Conservation (phyloP, 2,797 vertebrate species). For the Borostomias antarcticus region DNA sequence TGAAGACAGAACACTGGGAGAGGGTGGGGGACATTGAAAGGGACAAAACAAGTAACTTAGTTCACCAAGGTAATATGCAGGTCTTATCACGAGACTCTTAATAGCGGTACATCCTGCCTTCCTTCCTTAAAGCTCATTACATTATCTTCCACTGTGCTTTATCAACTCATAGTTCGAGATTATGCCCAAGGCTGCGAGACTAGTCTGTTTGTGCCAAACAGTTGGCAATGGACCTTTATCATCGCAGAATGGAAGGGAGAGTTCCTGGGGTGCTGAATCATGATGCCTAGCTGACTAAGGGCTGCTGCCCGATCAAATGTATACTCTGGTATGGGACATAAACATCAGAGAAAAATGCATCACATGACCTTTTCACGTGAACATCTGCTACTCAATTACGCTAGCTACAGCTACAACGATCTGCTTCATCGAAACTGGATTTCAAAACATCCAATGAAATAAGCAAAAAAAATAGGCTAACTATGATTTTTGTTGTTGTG, state of each 20-base stretch:
- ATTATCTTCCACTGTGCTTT: too few species aligned
- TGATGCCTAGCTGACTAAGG: too few species aligned
- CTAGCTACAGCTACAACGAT: too few species aligned
- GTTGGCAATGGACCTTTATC: neutral
- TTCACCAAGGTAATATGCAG: too few species aligned
- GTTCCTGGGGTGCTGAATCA: conserved; percentile 1
- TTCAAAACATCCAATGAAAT: too few species aligned
- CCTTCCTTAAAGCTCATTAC: neutral
- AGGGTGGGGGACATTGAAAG: too few species aligned
- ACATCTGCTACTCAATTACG: neutral
- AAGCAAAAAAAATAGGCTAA: too few species aligned
- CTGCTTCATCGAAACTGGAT: too few species aligned
- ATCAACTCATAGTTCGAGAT: too few species aligned
- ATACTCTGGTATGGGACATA: neutral
- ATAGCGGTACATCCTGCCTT: neutral
- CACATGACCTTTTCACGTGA: neutral
- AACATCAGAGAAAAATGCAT: neutral
- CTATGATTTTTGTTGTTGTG: too few species aligned
- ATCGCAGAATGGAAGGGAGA: neutral
- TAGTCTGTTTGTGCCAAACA: neutral
- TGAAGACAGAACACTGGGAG: neutral
- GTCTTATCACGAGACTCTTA: neutral
- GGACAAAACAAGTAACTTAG: too few species aligned
- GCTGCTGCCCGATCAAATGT: neutral
- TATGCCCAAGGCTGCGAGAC: too few species aligned